Conservation (phyloP, 2,888 invertebrate species). For the Pterobdella sp. region DNA sequence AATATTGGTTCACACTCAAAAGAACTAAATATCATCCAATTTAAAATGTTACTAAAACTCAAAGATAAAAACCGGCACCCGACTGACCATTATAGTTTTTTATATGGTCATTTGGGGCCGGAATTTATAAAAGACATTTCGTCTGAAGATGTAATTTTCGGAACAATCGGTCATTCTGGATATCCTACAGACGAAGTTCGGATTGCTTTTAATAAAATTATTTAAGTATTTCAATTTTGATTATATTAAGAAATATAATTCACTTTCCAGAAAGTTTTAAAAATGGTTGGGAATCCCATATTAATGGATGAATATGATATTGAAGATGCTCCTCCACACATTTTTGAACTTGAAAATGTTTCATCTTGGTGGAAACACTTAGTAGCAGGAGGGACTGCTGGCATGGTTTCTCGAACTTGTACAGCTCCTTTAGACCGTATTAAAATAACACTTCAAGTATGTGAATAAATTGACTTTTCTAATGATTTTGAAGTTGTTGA, state of each 20-base stretch:
- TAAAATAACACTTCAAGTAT: constrained; percentile 23
- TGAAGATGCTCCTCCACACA: constrained; percentile 5
- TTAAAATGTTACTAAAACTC: background rate
- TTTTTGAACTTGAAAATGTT: background rate
- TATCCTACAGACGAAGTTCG: background rate
- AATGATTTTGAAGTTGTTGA: too few relatives aligned
- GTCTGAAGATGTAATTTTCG: constrained; percentile 7
- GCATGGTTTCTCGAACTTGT: constrained; percentile 80
- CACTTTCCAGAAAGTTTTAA: background rate
- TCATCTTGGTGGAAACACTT: constrained; percentile 23
- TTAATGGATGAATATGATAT: background rate
- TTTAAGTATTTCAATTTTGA: too few relatives aligned
- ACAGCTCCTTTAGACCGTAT: constrained; percentile 79
- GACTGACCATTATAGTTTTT: background rate
- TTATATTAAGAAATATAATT: background rate
- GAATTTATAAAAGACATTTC: background rate
- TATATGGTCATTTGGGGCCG: constrained; percentile 8
- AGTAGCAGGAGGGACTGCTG: constrained; percentile 23
- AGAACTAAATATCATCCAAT: too few relatives aligned
- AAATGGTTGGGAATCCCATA: constrained; percentile 3
- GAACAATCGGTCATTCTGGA: constrained; percentile 2
- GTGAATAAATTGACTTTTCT: background rate
- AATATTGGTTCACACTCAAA: too few relatives aligned
- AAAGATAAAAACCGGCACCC: background rate
- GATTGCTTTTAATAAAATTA: too few relatives aligned